Conservation (phyloP, 2,797 vertebrate species). For the Spondyliosoma cantharus region DNA sequence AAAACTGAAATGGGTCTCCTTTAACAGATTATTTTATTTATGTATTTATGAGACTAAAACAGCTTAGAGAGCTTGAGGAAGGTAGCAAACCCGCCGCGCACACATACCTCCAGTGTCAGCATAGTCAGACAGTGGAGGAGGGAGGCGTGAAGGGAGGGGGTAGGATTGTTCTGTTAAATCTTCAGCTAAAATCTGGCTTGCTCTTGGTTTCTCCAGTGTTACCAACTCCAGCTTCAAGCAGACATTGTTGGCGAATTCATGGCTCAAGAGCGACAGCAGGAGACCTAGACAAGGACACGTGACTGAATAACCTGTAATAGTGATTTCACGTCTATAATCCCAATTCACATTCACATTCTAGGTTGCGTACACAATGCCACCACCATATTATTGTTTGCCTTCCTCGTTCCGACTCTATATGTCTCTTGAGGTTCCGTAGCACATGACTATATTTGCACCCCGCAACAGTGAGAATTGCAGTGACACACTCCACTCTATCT, state of each 20-base stretch:
- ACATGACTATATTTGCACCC: neutral
- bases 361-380: slow-evolving; percentile 37
- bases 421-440: neutral
- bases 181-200: no score
- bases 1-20: no score
- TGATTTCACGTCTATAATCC: slow-evolving; percentile 48
- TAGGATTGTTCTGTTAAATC: no score
- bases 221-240: neutral
- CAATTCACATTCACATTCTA: slow-evolving; percentile 32
- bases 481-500: neutral
- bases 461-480: neutral
- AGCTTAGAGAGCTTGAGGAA: no score
- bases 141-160: no score
- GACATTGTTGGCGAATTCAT: slow-evolving; percentile 25
- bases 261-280: slow-evolving; percentile 22
- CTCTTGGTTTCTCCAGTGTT: no score
- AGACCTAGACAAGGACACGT: slow-evolving; percentile 43
- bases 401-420: neutral
- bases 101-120: no score
- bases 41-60: no score
- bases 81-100: no score
- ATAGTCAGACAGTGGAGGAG: no score
- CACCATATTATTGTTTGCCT: slow-evolving; percentile 18
- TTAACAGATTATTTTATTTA: no score
- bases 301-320: slow-evolving; percentile 19